Percentiles rank a stretch among this genome's conserved stretches.
Conservation (phyloP, 2,888 invertebrate genomes). For the Phalera bucephala region DNA sequence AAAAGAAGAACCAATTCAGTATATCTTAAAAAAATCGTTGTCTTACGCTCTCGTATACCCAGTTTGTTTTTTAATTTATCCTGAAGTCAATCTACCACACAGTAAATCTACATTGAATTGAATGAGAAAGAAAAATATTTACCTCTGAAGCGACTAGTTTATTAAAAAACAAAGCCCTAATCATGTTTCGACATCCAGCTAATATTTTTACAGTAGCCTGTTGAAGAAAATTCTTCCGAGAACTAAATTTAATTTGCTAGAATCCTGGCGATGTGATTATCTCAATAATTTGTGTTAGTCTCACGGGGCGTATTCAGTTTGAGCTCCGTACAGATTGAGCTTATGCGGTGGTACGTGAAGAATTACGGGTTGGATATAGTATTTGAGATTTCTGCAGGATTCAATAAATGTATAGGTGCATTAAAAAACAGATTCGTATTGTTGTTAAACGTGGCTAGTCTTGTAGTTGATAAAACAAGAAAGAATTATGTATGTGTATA, state of each 20-base stretch:
- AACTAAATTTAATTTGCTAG: slow-evolving; percentile 41
- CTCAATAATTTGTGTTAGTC: slow-evolving; percentile 35
- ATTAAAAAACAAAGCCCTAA: slow-evolving; percentile 11
- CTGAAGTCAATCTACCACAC: no score
- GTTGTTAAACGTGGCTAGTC: no score
- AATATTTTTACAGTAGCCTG: slow-evolving; percentile 31
- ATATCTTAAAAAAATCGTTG: no score
- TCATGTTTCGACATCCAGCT: slow-evolving; percentile 31
- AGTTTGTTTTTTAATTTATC: no score
- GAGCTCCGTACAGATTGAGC: neutral
- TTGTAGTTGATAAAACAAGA: no score
- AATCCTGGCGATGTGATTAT: slow-evolving; percentile 47
- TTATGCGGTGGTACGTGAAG: neutral
- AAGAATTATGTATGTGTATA: no score
- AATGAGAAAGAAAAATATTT: neutral
- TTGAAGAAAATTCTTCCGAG: slow-evolving; percentile 31
- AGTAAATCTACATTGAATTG: neutral
- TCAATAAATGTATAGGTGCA: no score
- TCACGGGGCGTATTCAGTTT: neutral
- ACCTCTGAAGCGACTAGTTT: neutral
- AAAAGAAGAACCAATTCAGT: no score
- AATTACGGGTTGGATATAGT: no score
- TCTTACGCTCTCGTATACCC: no score
- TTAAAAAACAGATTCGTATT: no score
- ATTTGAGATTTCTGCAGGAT: no score